phyloP scores from a whole-genome alignment of 2,888 invertebrate species.

The Sacculina carcini region DNA sequence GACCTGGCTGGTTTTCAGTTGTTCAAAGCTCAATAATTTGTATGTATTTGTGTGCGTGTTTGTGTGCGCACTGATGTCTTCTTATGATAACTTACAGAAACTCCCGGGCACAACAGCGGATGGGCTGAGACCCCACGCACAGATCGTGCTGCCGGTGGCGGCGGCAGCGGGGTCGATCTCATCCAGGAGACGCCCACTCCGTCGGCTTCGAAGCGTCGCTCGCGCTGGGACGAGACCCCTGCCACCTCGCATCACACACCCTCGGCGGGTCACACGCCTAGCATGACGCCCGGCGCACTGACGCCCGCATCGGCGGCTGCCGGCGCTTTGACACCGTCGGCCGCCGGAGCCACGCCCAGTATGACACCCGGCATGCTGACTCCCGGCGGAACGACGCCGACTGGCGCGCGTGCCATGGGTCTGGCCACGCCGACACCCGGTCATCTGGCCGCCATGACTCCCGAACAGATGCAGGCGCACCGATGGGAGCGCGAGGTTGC shows the following conservation, averaged over 20 bases:
- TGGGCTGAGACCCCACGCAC: slow-evolving; percentile 99
- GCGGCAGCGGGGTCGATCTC: too few species aligned
- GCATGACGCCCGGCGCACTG: slow-evolving; percentile 6
- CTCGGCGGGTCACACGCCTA: slow-evolving; percentile 17
- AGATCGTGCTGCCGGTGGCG: slow-evolving; percentile 39
- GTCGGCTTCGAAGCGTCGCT: slow-evolving; percentile 74
- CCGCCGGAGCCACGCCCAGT: slow-evolving; percentile 49
- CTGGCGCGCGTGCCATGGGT: slow-evolving; percentile 86
- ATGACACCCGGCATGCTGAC: slow-evolving; percentile 32
- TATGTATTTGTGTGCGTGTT: slow-evolving; percentile 1
- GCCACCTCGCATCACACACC: slow-evolving; percentile 30
- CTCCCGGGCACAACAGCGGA: slow-evolving; percentile 81
- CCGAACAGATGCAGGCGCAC: slow-evolving; percentile 91
- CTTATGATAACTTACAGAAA: slow-evolving; percentile 31
- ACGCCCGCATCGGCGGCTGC: slow-evolving; percentile 14
- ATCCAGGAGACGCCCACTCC: slow-evolving; percentile 84
- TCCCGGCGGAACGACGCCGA: slow-evolving; percentile 58
- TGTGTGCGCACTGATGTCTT: slow-evolving; percentile 6
- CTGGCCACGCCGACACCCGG: slow-evolving; percentile 93
- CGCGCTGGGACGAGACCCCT: slow-evolving; percentile 98
- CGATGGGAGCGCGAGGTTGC: slow-evolving; percentile 98
- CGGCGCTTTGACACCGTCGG: slow-evolving; percentile 40
- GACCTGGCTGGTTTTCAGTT: not conserved
- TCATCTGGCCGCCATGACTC: slow-evolving; percentile 91
- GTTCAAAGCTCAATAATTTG: not conserved